Evolutionary conservation across 2,888 invertebrate species (phyloP).

Genomic region (Drosophila atripex): DNA sequence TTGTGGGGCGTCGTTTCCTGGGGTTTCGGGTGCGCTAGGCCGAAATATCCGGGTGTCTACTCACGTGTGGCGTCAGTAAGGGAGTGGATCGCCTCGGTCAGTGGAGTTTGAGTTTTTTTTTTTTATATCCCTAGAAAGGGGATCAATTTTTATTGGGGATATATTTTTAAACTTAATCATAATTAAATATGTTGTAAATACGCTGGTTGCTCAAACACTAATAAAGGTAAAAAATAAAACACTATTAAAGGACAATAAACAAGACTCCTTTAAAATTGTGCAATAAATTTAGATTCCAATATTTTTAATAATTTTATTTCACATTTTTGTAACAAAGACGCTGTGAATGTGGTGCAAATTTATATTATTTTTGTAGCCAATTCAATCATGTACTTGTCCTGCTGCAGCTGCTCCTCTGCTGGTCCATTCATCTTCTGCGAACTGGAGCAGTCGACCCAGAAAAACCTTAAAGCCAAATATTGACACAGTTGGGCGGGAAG

Average conservation of each 20-base stretch:
- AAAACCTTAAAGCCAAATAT: conserved; percentile 52
- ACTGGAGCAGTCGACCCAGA: conserved; percentile 59
- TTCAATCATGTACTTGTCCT: conserved; percentile 8
- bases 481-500: conserved; percentile 36
- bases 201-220: neutral
- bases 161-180: neutral
- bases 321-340: neutral
- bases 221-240: neutral
- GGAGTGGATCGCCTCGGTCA: conserved; percentile 67
- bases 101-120: conserved; percentile 42
- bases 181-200: neutral
- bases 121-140: neutral
- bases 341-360: neutral
- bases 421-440: conserved; percentile 17
- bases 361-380: neutral
- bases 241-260: neutral
- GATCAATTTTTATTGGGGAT: neutral
- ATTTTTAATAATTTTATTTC: too few relatives aligned
- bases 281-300: too few relatives aligned
- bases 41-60: conserved; percentile 78
- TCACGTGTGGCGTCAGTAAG: conserved; percentile 74
- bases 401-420: conserved; percentile 7
- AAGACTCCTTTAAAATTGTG: neutral
- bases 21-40: conserved; percentile 80
- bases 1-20: conserved; percentile 82